A percentile compares a stretch with the other conserved stretches of the same genome.
phyloP scores from a whole-genome alignment of 2,797 vertebrate genomes.

The Chrysocyon brachyurus region DNA sequence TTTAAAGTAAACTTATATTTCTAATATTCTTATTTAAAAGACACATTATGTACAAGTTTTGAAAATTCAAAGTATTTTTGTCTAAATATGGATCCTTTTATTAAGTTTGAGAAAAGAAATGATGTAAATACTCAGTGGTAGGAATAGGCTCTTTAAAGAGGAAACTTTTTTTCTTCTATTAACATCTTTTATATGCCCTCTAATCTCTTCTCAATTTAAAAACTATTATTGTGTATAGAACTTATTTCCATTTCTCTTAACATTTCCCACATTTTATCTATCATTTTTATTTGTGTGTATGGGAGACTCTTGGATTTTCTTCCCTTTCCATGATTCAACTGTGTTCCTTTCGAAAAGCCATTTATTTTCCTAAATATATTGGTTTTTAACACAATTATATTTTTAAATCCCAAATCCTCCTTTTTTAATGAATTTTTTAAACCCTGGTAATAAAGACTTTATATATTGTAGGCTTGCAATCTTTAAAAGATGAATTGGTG shows the following conservation, averaged over 20 bases:
- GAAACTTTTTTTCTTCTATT: neutral
- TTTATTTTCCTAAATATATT: neutral
- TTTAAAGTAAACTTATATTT: neutral
- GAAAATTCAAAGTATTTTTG: neutral
- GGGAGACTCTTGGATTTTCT: neutral
- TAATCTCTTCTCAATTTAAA: neutral
- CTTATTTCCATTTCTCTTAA: neutral
- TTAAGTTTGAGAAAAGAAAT: neutral
- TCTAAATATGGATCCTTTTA: neutral
- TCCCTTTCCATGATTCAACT: neutral
- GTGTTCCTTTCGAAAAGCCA: neutral
- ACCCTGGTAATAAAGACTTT: neutral
- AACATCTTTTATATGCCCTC: neutral
- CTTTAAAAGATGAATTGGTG: neutral
- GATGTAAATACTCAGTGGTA: neutral
- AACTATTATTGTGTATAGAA: neutral
- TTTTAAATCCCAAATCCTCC: neutral
- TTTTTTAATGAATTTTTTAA: neutral
- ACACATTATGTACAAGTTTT: neutral
- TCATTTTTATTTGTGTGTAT: neutral
- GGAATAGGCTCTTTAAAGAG: neutral
- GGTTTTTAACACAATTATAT: neutral
- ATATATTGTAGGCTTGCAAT: neutral
- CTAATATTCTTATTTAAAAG: neutral
- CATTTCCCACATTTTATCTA: neutral